Evolutionary conservation across 2,888 invertebrate genomes (phyloP).

Genomic region (Rapana venosa): DNA sequence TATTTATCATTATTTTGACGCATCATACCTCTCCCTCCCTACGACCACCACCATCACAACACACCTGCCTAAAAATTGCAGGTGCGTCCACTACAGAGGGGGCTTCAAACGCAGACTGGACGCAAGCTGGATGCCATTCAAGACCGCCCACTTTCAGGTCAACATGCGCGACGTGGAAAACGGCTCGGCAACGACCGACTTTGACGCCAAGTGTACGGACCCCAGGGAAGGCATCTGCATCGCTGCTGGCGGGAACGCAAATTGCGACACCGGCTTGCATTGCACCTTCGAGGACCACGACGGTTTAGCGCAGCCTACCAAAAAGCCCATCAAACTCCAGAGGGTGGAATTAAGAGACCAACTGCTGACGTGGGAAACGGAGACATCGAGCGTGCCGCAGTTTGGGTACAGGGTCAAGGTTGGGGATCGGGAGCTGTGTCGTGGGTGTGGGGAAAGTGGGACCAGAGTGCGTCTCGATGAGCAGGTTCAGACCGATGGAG

Average conservation of each 20-base stretch:
- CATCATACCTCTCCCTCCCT: too few relatives aligned
- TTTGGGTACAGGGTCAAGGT: conserved; percentile 12
- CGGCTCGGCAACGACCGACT: conserved; percentile 40
- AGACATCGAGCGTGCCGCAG: background rate
- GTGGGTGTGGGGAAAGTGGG: background rate
- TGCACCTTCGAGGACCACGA: conserved; percentile 19
- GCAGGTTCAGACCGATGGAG: background rate
- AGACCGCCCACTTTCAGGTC: conserved; percentile 54
- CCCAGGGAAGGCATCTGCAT: conserved; percentile 34
- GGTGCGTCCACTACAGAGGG: conserved; percentile 48
- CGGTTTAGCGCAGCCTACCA: background rate
- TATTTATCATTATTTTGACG: too few relatives aligned
- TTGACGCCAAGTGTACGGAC: conserved; percentile 3
- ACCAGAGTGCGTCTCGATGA: background rate
- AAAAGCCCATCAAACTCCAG: background rate
- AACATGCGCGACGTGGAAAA: conserved; percentile 48
- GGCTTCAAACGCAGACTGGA: conserved; percentile 55
- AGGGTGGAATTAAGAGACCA: background rate
- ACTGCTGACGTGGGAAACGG: conserved; percentile 9
- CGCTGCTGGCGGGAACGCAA: conserved; percentile 3
- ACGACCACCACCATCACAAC: too few relatives aligned
- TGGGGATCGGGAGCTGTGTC: conserved; percentile 10
- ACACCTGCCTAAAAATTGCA: background rate
- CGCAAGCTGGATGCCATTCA: conserved; percentile 57
- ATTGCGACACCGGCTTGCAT: background rate